phyloP scores from a whole-genome alignment of 2,797 vertebrate species.

The Ctenochaetus hawaiiensis region DNA sequence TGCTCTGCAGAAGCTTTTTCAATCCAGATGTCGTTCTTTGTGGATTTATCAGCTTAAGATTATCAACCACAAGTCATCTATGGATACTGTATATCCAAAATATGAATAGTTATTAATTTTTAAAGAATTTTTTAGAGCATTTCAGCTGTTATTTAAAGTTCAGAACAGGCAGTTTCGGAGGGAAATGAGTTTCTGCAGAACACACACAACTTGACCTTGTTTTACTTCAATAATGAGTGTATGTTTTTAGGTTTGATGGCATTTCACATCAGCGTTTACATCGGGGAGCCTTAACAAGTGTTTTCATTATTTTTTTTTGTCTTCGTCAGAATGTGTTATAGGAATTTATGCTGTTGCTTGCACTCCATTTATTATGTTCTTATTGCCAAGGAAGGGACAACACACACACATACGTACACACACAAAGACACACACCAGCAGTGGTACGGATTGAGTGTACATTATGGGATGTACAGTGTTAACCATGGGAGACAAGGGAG shows the following conservation, averaged over 20 bases:
- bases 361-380: conserved; percentile 79
- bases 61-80: neutral
- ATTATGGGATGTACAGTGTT: conserved; percentile 75
- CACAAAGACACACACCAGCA: conserved; percentile 33
- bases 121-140: conserved; percentile 5
- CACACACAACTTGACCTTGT: conserved; percentile 35
- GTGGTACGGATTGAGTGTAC: conserved; percentile 72
- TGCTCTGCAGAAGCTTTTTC: conserved; percentile 25
- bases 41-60: conserved; percentile 14
- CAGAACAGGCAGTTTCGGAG: conserved; percentile 7
- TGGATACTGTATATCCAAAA: conserved; percentile 12
- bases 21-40: conserved; percentile 13
- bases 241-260: conserved; percentile 65
- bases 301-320: conserved; percentile 55
- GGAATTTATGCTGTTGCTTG: conserved; percentile 74
- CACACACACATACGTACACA: conserved; percentile 43
- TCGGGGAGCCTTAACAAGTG: conserved; percentile 69
- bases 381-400: conserved; percentile 79
- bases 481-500: conserved; percentile 65
- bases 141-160: conserved; percentile 3
- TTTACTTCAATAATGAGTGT: conserved; percentile 44
- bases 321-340: conserved; percentile 72
- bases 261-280: conserved; percentile 82
- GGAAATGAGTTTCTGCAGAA: conserved; percentile 36
- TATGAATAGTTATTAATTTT: neutral